Percentiles rank a stretch among this genome's conserved stretches.
Evolutionary conservation across 2,888 invertebrate genomes (phyloP).

Genomic region (Busseola fusca): DNA sequence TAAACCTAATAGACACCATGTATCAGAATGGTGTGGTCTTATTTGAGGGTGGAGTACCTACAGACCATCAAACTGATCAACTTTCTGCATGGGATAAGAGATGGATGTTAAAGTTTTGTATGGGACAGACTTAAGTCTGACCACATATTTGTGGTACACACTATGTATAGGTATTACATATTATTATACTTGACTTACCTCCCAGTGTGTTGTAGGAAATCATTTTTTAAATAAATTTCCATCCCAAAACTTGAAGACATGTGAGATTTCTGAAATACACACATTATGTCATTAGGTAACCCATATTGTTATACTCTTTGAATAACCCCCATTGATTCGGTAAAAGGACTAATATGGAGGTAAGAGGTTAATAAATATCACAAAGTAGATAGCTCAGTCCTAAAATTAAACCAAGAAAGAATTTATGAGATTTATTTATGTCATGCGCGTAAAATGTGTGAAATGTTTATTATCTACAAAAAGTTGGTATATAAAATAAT

Average conservation of each 20-base stretch:
- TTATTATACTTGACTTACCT: slow-evolving; percentile 88
- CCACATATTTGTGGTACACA: not conserved
- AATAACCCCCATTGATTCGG: not conserved
- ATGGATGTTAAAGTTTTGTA: not conserved
- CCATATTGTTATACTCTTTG: too few relatives aligned
- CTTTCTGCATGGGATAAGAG: not conserved
- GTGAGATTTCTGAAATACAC: slow-evolving; percentile 92
- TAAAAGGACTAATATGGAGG: not conserved
- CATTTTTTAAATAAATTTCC: slow-evolving; percentile 97
- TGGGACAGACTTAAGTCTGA: not conserved
- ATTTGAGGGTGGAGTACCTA: not conserved
- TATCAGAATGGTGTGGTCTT: not conserved
- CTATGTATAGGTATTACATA: not conserved
- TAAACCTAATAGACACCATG: not conserved
- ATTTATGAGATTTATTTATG: not conserved
- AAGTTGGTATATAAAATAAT: too few relatives aligned
- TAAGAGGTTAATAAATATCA: slow-evolving; percentile 3
- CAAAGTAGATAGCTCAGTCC: not conserved
- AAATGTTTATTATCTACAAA: not conserved
- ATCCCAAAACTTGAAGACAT: slow-evolving; percentile 94
- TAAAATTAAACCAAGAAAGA: not conserved
- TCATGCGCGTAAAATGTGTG: not conserved
- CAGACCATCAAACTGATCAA: not conserved
- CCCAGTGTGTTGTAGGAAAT: slow-evolving; percentile 98
- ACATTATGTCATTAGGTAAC: not conserved